Base-by-base conservation (phyloP, 2,888 invertebrate species). In the Phyllotreta cruciferae region DNA sequence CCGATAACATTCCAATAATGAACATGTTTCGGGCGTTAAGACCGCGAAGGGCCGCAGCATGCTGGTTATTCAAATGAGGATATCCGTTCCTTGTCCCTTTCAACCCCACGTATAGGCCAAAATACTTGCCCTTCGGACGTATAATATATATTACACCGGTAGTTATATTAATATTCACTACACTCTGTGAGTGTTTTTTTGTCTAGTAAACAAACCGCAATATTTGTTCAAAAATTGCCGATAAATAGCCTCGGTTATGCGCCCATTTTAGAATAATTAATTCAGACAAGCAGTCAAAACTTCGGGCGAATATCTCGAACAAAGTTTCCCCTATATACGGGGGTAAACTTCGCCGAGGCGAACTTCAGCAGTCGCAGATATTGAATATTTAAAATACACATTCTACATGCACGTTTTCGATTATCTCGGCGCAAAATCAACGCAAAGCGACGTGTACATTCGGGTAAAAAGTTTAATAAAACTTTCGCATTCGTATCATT, bases 21-120 rank as follows among this genome's bases (percentile, higher is more conserved):
- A 62, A 56, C 56, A 45, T 13, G 56, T 34, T 14, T 44, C 10
- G 53, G 53, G 42, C n/a, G 37, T 35, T 41, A 38, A 38, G 45
- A 50, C 52, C 56, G 41, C 38, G 56, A 38, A 52, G 45, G 38
- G 14, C 49, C 56, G 37, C 58, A 54, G 47, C 62, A 58, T 64
- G 63, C 60, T 54, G 53, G 56, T 50, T 60, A 65, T 65, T 62
- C 37, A 58, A 64, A 64, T 64, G 45, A 54, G 4, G 24, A 24
- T 38, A 50, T 37, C 58, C 37, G 44, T 50, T 35, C 56, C 60
- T 55, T 47, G 56, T 60, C 47, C 55, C 44, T 54, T 63, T 63
- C 50, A 42, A 54, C 34, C 56, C 14, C 42, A 36, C 52, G 47
- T 45, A 56, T 56, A 13, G 45, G 37, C 10, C 8, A 45, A 24